Conservation (phyloP, 2,113 vertebrate genomes). For the Miniopterus natalensis region DNA sequence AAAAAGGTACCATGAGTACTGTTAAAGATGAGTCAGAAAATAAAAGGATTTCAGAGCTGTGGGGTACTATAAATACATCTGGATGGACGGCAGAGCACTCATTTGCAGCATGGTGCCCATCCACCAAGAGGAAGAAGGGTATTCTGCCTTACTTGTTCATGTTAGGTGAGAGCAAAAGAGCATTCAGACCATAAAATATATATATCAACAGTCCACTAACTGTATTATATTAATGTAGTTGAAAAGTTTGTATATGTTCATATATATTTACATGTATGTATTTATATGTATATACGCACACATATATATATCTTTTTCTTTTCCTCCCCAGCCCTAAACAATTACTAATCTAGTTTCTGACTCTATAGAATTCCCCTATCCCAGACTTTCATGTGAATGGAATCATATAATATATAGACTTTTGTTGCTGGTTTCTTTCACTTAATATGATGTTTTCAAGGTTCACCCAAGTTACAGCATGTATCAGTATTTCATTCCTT, state of each 20-base stretch:
- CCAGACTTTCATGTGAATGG: neutral
- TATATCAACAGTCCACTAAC: neutral
- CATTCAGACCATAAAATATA: conserved; percentile 40
- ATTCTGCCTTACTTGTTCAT: neutral
- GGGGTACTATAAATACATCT: neutral
- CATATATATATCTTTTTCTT: neutral
- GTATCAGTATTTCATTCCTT: neutral
- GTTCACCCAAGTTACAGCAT: neutral
- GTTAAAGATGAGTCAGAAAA: conserved; percentile 10
- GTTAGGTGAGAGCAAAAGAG: neutral
- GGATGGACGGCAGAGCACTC: neutral
- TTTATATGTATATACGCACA: neutral
- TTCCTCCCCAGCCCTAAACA: neutral
- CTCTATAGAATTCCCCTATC: neutral
- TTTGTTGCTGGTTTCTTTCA: neutral
- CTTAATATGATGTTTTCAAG: neutral
- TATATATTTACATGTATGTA: neutral
- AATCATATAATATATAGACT: neutral
- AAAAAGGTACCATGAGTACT: neutral
- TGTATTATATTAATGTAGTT: neutral
- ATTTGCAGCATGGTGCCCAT: neutral
- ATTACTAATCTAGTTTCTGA: neutral
- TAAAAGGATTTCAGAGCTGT: neutral
- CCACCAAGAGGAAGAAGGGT: neutral
- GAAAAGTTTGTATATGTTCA: neutral